Evolutionary conservation across 37 sponge, comb jelly and placozoan species (phyloP), one percentile per base, ranked within the genome.

Genomic region (Oopsacas minuta): DNA sequence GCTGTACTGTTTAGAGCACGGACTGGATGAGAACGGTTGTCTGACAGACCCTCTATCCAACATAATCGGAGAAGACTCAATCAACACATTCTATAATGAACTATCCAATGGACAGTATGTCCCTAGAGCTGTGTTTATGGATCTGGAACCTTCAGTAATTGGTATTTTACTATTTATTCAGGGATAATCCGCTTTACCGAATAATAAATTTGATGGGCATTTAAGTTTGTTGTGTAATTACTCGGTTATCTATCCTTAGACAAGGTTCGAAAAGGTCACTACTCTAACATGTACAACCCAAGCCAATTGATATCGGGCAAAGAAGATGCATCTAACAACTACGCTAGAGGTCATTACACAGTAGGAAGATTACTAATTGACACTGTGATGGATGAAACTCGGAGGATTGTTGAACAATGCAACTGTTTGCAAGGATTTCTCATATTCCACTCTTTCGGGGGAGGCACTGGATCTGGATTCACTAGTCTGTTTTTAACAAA

Each of bases 401-500:
- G 81, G 84, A 87, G 84, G 38, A 81, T 87, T 49, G 81, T 84
- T 35, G 88, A 87, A 35, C 84, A 84, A 39, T 87, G 88, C 82
- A 87, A 39, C 52, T 84, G 53, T 17, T 84, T 87, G 38, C 88
- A 87, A 30, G 88, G 88, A 69, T 87, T 87, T 84, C 88, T 87
- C 34, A 82, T 87, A 81, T 87, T 87, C 88, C 88, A 87, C 84
- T 87, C 88, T 49, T 87, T 87, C 88, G 88, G 88, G 23, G 88
- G 88, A 36, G 88, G 88, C 81, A 87, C 88, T 36, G 88, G 88
- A 87, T 87, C 88, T 37, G 88, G 88, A 84, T 87, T 87, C 85
- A 84, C 88, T 25, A 83, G 84, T 51, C 88, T 87, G 20, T 69
- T 87, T 82, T 30, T 87, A 81, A 53, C 52, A 49, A 39, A 84